Base-by-base conservation (phyloP, 2,797 vertebrate species). In the Cossypha dichroa region DNA sequence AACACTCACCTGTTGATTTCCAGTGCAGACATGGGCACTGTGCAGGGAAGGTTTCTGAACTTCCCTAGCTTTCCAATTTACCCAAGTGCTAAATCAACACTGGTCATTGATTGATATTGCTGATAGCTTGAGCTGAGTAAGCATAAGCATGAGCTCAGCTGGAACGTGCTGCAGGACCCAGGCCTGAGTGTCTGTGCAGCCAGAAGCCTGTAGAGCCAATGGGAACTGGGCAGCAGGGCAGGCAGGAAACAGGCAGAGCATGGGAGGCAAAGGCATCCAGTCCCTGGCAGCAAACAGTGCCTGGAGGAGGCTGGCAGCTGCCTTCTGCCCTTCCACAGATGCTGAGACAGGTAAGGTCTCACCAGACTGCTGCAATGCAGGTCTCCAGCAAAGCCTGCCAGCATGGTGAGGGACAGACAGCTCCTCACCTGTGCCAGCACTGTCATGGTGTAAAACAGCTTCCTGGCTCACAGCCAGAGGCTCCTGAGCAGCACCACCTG, bases 201-300 rank as follows among this genome's bases (percentile, higher is more conserved):
- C 41, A 38, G 49, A 28, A 91, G n/a, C 51, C 67, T 8, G 9
- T 5, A 10, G 36, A 80, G 41, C 21, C 0, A 1, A 29, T 11
- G 8, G 43, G 28, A 67, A 28, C 40, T 0, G 3, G 34, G 41
- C 25, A 48, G 12, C 46, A 60, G 33, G 26, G 48, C 25, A 18
- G 41, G 62, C 28, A 69, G 51, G 38, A 4, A 10, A 34, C 0
- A 0, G 45, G 33, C 28, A 86, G 51, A 22, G 58, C 0, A 0
- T 9, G 56, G 46, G 20, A 64, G 58, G 56, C 22, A 81, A 72
- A 81, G 28, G 29, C n/a, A 62, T 11, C 3, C 54, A 76, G 75
- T 22, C 29, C 63, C 54, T 41, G 31, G 36, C 36, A 28, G 68
- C 26, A 54, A 80, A 58, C 1, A 1, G 23, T 16, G 43, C 34